Evolutionary conservation across 2,888 invertebrate species (phyloP).

Genomic region (Lasioglossum vierecki): DNA sequence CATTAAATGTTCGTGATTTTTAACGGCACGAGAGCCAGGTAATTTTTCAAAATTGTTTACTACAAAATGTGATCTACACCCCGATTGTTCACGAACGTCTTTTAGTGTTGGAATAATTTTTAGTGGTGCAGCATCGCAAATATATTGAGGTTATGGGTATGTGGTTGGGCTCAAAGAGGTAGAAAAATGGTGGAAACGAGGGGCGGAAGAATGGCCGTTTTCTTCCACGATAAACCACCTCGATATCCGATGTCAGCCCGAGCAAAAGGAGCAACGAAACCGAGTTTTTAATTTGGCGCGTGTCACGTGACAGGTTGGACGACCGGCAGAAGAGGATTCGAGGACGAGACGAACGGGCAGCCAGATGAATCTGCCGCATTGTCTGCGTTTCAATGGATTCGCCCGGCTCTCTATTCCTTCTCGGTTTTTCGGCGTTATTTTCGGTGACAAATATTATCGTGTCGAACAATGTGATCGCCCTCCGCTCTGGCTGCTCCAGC

Average conservation of each 20-base stretch:
- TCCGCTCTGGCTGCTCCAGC: constrained; percentile 72
- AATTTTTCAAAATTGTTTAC: not conserved
- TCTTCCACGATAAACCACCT: constrained; percentile 73
- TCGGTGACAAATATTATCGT: constrained; percentile 84
- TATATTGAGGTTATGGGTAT: not conserved
- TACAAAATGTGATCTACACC: too few relatives aligned
- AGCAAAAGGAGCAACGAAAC: constrained; percentile 64
- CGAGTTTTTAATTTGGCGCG: constrained; percentile 83
- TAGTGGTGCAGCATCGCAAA: not conserved
- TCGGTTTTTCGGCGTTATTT: constrained; percentile 80
- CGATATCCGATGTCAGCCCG: constrained; percentile 73
- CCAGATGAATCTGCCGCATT: constrained; percentile 82
- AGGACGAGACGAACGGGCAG: constrained; percentile 71
- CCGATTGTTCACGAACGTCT: not conserved
- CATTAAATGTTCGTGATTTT: not conserved
- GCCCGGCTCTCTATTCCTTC: constrained; percentile 76
- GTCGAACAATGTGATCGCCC: constrained; percentile 83
- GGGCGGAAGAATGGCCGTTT: constrained; percentile 30
- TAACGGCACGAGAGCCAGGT: too few relatives aligned
- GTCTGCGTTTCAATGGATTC: constrained; percentile 82
- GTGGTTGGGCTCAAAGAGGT: not conserved
- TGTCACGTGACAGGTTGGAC: constrained; percentile 71
- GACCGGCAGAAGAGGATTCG: constrained; percentile 64
- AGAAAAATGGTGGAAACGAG: not conserved
- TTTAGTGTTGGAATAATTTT: too few relatives aligned